phyloP scores from a whole-genome alignment of 2,888 invertebrate genomes.

The Latrodectus hesperus region DNA sequence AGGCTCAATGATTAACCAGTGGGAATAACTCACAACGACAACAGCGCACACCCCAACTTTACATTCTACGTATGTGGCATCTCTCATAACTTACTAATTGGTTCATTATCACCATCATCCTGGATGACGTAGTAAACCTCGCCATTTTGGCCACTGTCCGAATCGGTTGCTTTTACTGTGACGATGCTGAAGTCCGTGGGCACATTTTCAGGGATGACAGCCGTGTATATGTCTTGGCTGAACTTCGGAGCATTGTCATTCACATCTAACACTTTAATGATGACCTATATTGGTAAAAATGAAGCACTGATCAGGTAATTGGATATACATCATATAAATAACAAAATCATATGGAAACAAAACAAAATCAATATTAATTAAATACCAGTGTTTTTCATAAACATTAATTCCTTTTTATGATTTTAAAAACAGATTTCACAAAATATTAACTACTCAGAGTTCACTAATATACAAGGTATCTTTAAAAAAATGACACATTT shows the following conservation, averaged over 20 bases:
- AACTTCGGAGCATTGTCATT: constrained; percentile 83
- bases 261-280: constrained; percentile 84
- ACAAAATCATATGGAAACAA: constrained; percentile 14
- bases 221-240: constrained; percentile 66
- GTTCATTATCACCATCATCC: constrained; percentile 39
- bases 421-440: no score
- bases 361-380: neutral
- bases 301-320: neutral
- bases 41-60: no score
- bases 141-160: constrained; percentile 80
- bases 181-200: constrained; percentile 67
- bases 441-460: no score
- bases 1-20: no score
- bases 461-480: no score
- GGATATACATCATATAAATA: neutral
- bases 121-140: constrained; percentile 48
- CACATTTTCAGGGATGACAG: constrained; percentile 69
- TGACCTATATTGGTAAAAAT: constrained; percentile 75
- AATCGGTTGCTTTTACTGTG: constrained; percentile 81
- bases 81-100: constrained; percentile 40
- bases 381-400: neutral
- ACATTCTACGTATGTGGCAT: no score
- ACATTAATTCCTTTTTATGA: no score
- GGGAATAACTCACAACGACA: no score
- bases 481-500: no score